Base-by-base conservation (phyloP, 2,888 invertebrate genomes). In the Cephonodes hylas region DNA sequence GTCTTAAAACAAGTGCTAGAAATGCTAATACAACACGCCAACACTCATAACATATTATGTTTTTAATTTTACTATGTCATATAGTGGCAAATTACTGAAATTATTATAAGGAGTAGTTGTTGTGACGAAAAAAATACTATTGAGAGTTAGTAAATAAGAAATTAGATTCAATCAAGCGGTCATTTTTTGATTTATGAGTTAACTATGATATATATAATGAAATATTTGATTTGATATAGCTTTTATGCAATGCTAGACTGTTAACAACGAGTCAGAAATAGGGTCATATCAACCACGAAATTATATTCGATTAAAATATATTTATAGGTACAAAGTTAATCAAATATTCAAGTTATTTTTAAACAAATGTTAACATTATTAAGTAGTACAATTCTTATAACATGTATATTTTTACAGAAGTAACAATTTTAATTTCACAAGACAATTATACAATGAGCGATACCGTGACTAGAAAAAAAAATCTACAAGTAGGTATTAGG, bases 81-180 rank as follows among this genome's bases (percentile, higher is more conserved):
- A 76, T 69, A 58, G 60, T 58, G 22, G 58, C 31, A 65, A 72
- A 72, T 72, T 68, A 69, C 72, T 61, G 70, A 70, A 68, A 73
- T 76, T 70, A 72, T 68, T 68, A 72, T 70, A 62, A 70, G 69
- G 64, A 71, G 69, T 67, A 53, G 62, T 70, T 65, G 66, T 62
- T 57, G 22, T 60, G 42, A 48, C 38, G 10, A 42, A 42, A 60
- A 13, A 27, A 13, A 18, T 18, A 2, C 34, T 42, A 15, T 25
- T 18, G 18, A 22, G 7, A 23, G 53, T 53, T 13, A 53, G 18
- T 38, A 23, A 8, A 25, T 38, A 38, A 42, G 44, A 44, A 44
- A 42, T 42, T 34, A 61, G 6, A 53, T 53, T 45, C 13, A 23
- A 38, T 56, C 44, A 56, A 25, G n/a, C n/a, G 31, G 18, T 31